Base-by-base conservation (phyloP, 1,140 invertebrate genomes). In the Pseudoatta argentina region DNA sequence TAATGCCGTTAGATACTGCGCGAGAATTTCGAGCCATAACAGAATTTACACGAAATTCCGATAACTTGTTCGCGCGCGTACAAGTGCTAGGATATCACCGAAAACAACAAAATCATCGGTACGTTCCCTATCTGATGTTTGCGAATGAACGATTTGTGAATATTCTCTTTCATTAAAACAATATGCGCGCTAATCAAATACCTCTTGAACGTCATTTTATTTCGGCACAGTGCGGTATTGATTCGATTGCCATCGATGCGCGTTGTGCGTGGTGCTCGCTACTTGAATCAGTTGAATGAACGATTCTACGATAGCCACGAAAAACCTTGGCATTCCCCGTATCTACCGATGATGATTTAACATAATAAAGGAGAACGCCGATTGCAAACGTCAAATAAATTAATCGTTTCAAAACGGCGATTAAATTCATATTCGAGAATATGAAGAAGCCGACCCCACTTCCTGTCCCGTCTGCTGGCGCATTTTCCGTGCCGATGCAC, bases 141-240 rank as follows among this genome's bases (percentile, higher is more conserved):
- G 88, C 83, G 69, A 67, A 71, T 71, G 87, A 88, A 44, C 83
- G 63, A 89, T 89, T 89, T 86, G 83, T 63, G 88, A 78, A 76
- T 89, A 82, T 86, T 71, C 88, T 76, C 75, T 77, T 88, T 86
- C 87, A 86, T 86, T 88, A 86, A 89, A 89, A 89, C 87, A 85
- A 89, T 86, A 86, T 71, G 34, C 63, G 57, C 87, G 87, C 78
- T 89, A 89, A 89, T 89, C 75, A 76, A 88, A 89, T 88, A 81
- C 55, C 83, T 72, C 83, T 86, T 75, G 59, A 51, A 59, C 73
- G 61, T 88, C 75, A 69, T 79, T 89, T 83, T 88, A 76, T 79
- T 79, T 53, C 67, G 71, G 64, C 71, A 21, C 57, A 66, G 81
- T 81, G 61, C 55, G 53, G 66, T 73, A 61, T 85, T 73, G 69